Base-by-base conservation (phyloP, 2,113 vertebrate species). In the Silurus glanis region DNA sequence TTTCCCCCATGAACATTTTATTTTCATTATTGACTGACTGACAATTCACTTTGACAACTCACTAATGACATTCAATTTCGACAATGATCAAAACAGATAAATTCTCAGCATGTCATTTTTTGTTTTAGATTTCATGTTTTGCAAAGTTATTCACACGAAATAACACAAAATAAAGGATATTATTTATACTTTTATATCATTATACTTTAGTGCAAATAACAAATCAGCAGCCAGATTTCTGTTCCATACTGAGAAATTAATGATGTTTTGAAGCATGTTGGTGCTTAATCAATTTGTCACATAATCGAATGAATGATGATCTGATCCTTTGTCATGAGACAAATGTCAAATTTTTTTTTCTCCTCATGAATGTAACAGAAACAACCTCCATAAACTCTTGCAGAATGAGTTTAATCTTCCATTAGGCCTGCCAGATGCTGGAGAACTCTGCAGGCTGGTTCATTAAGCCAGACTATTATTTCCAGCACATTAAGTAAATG, bases 401-500 rank as follows among this genome's bases (percentile, higher is more conserved):
- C 67, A 84, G 47, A 84, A n/a, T 21, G 25, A 79, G 25, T 45
- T 21, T 45, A 56, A 51, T 79, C 47, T 64, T 56, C 21, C 74
- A 79, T 79, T 80, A 80, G 78, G 9, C 56, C 28, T 66, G 37
- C 49, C 75, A 56, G 49, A 78, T 85, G 59, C 59, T 76, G 14
- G 59, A 37, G 7, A 76, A 72, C 25, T 19, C 12, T 56, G 16
- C 61, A 56, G 66, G 16, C 84, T 72, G 79, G 14, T 13, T 72
- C 47, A 72, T 49, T 59, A 56, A 86, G 53, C 53, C 9, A 0
- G 53, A 55, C 49, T 66, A 61, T n/a, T 64, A 55, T n/a, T 85
- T 67, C 71, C 69, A 75, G 12, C 21, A 76, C 45, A 83, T 47
- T 76, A 79, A 88, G 62, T 2, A 81, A 81, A 88, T 9, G 66